Percentiles rank a stretch among this genome's conserved stretches.
Evolutionary conservation across 2,888 invertebrate genomes (phyloP).

Genomic region (Petrophora chlorosata): DNA sequence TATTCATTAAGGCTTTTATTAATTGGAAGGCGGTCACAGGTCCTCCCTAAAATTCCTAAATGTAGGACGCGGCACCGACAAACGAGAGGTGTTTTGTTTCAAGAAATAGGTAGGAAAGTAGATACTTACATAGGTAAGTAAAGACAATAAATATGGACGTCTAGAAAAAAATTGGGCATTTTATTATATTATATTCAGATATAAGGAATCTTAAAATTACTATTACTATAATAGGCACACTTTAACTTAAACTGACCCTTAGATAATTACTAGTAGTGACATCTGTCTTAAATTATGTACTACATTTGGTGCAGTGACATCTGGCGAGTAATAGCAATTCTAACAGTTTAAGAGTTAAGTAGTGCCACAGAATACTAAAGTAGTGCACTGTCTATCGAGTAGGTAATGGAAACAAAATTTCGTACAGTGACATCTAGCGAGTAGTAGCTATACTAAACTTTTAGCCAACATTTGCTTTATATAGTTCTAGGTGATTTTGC

Average conservation of each 20-base stretch:
- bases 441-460: constrained; percentile 14
- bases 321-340: constrained; percentile 24
- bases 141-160: too few relatives aligned
- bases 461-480: background rate
- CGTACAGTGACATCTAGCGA: constrained; percentile 20
- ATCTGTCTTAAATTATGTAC: too few relatives aligned
- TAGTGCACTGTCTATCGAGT: too few relatives aligned
- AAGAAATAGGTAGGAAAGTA: background rate
- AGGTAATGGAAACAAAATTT: background rate
- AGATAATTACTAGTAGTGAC: too few relatives aligned
- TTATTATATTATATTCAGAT: too few relatives aligned
- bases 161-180: too few relatives aligned
- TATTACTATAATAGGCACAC: too few relatives aligned
- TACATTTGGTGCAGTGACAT: constrained; percentile 8
- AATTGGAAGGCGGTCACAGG: constrained; percentile 65
- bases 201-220: too few relatives aligned
- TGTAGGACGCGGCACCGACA: constrained; percentile 42
- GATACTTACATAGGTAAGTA: background rate
- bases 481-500: background rate
- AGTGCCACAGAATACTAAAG: too few relatives aligned
- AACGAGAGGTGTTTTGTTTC: constrained; percentile 31
- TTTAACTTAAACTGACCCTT: too few relatives aligned
- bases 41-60: constrained; percentile 55
- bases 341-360: too few relatives aligned
- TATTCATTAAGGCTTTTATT: constrained; percentile 72